phyloP scores from a whole-genome alignment of 23 tunicate genomes.

The Trididemnum miniatum region DNA sequence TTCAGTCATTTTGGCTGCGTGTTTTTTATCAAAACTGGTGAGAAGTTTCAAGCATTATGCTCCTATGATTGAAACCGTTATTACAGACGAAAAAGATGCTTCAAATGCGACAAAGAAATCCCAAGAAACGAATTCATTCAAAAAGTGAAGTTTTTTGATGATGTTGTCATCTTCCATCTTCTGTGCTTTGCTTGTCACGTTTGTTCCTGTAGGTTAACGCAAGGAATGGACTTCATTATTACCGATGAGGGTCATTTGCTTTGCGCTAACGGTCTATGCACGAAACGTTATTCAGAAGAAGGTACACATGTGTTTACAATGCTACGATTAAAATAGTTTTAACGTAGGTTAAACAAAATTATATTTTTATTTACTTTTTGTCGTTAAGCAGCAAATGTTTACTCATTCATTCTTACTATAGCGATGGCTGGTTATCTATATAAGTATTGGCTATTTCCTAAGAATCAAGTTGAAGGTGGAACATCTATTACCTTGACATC shows the following conservation, averaged over 20 bases:
- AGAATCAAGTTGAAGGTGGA: too few species aligned
- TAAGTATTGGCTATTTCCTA: too few species aligned
- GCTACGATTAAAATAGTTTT: too few species aligned
- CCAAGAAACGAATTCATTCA: neutral
- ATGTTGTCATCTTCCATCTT: neutral
- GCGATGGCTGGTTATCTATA: too few species aligned
- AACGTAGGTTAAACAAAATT: too few species aligned
- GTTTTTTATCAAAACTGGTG: too few species aligned
- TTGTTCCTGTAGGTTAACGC: neutral
- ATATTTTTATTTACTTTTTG: too few species aligned
- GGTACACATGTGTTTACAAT: neutral
- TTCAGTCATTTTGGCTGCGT: too few species aligned
- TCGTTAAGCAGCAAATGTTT: neutral
- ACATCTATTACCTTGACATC: too few species aligned
- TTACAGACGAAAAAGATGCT: neutral
- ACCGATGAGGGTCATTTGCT: neutral
- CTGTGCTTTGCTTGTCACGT: neutral
- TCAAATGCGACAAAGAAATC: neutral
- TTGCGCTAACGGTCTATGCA: neutral
- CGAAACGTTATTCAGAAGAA: neutral
- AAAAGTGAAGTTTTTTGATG: neutral
- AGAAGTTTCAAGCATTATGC: too few species aligned
- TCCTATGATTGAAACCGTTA: too few species aligned
- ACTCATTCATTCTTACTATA: too few species aligned
- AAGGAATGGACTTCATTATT: neutral